Evolutionary conservation across 2,888 invertebrate genomes (phyloP).

Genomic region (Perdita meconis): DNA sequence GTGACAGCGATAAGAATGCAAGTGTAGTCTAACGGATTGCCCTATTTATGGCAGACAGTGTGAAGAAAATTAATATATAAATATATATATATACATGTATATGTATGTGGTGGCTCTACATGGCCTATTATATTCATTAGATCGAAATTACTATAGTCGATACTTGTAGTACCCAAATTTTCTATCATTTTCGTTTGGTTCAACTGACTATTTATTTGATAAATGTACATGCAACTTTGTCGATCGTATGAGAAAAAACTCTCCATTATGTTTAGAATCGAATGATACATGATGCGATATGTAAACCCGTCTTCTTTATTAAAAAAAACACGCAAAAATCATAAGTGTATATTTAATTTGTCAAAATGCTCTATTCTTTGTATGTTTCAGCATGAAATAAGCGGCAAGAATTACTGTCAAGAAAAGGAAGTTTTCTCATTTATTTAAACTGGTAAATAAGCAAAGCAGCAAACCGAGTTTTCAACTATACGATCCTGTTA

Average conservation of each 20-base stretch:
- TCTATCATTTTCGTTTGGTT: conserved; percentile 55
- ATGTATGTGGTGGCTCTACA: conserved; percentile 68
- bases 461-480: too few relatives aligned
- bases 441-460: too few relatives aligned
- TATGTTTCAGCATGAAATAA: too few relatives aligned
- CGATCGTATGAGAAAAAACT: conserved; percentile 34
- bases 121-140: conserved; percentile 69
- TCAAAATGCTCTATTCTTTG: not conserved
- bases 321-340: conserved; percentile 63
- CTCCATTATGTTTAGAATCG: conserved; percentile 48
- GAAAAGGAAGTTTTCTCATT: too few relatives aligned
- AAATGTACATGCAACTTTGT: conserved; percentile 49
- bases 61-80: conserved; percentile 46
- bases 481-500: too few relatives aligned
- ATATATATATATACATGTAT: conserved; percentile 48
- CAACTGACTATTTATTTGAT: conserved; percentile 57
- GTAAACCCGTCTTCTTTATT: conserved; percentile 73
- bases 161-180: conserved; percentile 55
- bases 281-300: conserved; percentile 46
- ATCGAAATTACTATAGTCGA: conserved; percentile 50
- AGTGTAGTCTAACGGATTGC: conserved; percentile 42
- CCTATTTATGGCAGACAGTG: conserved; percentile 43
- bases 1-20: conserved; percentile 34
- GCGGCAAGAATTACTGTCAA: too few relatives aligned
- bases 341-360: conserved; percentile 37